These are phyloP conservation scores for Danio aesculapii DNA, from an alignment of 2,797 vertebrate genomes.

Conservation along the genomic window DNA sequence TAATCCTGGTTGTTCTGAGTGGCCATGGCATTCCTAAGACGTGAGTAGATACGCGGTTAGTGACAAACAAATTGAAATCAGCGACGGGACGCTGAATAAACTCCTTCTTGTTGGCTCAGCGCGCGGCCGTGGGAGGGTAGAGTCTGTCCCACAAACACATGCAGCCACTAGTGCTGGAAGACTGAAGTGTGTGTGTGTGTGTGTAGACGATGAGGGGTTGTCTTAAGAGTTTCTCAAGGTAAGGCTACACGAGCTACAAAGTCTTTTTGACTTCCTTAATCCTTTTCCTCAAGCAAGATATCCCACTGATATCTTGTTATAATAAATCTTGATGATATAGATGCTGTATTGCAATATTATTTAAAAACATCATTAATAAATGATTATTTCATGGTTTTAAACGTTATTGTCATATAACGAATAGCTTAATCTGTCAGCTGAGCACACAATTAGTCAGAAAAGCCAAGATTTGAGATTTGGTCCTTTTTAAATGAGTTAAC, in stretches of 20 bases:
- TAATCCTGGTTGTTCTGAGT: slow-evolving; percentile 81
- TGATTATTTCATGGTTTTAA: too few relatives aligned
- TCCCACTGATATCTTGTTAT: neutral
- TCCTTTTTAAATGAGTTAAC: too few relatives aligned
- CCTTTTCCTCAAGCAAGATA: neutral
- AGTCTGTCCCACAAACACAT: slow-evolving; percentile 24
- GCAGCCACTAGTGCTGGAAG: neutral
- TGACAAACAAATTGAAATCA: slow-evolving; percentile 44
- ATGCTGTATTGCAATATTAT: too few relatives aligned
- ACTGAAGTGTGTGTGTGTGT: slow-evolving; percentile 12
- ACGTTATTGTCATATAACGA: too few relatives aligned
- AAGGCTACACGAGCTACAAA: neutral
- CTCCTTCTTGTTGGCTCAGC: slow-evolving; percentile 33
- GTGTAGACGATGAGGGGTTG: slow-evolving; percentile 10
- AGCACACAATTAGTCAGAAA: too few relatives aligned
- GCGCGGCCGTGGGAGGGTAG: slow-evolving; percentile 27
- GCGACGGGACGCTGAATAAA: slow-evolving; percentile 59
- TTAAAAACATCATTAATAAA: too few relatives aligned
- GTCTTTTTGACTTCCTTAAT: neutral
- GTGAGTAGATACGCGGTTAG: slow-evolving; percentile 63
- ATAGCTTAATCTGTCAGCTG: too few relatives aligned
- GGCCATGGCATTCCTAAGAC: slow-evolving; percentile 82
- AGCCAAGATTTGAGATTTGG: too few relatives aligned
- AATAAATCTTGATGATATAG: neutral
- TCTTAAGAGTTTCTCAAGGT: slow-evolving; percentile 15